phyloP scores from a whole-genome alignment of 2,797 vertebrate species.

The Erethizon dorsatum region DNA sequence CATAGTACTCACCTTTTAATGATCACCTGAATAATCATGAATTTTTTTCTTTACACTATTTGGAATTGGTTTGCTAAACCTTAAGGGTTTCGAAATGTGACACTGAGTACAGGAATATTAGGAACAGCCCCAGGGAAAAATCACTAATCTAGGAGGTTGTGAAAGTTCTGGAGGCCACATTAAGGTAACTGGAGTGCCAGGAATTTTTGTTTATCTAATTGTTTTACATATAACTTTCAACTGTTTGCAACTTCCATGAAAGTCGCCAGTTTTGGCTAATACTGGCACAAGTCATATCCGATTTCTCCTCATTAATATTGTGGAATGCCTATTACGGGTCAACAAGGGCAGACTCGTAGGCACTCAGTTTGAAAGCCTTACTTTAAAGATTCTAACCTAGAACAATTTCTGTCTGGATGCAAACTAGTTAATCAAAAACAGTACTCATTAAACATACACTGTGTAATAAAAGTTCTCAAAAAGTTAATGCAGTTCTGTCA shows the following conservation, averaged over 20 bases:
- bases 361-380: not conserved
- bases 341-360: not conserved
- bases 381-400: not conserved
- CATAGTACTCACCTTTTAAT: constrained; percentile 67
- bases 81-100: constrained; percentile 25
- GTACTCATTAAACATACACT: not conserved
- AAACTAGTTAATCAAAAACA: constrained; percentile 5
- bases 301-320: not conserved
- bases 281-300: not conserved
- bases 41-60: constrained; percentile 64
- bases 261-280: constrained; percentile 28
- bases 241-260: constrained; percentile 25
- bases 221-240: not conserved
- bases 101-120: not conserved
- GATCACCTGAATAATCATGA: constrained; percentile 60
- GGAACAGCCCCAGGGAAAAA: not conserved
- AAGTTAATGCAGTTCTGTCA: not conserved
- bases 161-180: constrained; percentile 53
- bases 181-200: constrained; percentile 41
- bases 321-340: not conserved
- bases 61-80: constrained; percentile 52
- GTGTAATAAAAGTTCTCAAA: not conserved
- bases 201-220: constrained; percentile 65
- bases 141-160: constrained; percentile 45
- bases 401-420: not conserved